Evolutionary conservation across 2,113 vertebrate species (phyloP), one percentile per base, ranked within the genome.

Genomic region (Cebidichthys violaceus): DNA sequence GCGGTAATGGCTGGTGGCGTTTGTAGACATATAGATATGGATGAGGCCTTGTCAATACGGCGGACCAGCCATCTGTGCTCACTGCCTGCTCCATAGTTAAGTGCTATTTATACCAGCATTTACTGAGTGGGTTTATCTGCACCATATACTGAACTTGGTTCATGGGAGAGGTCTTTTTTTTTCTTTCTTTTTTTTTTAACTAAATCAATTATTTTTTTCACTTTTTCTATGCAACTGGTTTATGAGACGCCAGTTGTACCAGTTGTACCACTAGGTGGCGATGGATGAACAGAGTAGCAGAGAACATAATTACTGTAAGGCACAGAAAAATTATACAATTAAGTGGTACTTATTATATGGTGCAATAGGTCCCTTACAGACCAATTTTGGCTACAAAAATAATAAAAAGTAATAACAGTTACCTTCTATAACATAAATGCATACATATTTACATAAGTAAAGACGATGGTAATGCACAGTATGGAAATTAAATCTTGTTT

Each of bases 31-130:
- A 88, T 88, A 92, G 89, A 93, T 91, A 91, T 87, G 84, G 80
- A 85, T 47, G 67, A 73, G 60, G 82, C 8, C 75, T 70, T 79
- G 93, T 94, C 93, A 85, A 94, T 94, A 93, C 67, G 76, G 66
- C 67, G 71, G 35, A 74, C 3, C 62, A 75, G 75, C 92, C 93
- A 94, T 93, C 92, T 94, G 91, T 93, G 90, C 92, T 87, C 64
- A 55, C 64, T 81, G 65, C 71, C 85, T 69, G 64, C 54, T 77
- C 60, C 82, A 68, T 61, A 71, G 67, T 82, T 91, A 85, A 77
- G 83, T 90, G 83, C 86, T 84, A 78, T 92, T 90, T 88, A 84
- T 86, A 84, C 60, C 87, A 85, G 47, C 77, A 71, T 84, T 85
- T 77, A 81, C 88, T 80, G 31, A 68, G 77, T 31, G 76, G 72